Base-by-base conservation (phyloP, 2,113 vertebrate genomes). In the Elgaria multicarinata region DNA sequence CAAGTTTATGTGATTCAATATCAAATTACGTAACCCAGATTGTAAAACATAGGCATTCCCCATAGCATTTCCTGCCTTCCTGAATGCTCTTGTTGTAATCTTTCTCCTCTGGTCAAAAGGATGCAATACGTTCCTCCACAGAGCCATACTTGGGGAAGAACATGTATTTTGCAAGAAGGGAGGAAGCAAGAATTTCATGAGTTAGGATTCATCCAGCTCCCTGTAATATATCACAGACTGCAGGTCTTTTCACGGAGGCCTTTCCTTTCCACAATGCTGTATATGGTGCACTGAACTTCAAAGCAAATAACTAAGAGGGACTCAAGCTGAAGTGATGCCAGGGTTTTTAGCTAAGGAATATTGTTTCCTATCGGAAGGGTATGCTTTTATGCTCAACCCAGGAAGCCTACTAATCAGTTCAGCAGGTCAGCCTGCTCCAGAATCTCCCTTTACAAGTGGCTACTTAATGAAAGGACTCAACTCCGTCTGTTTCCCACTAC, bases 401-500 rank as follows among this genome's bases (percentile, higher is more conserved):
- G 28, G 39, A 87, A 36, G 55, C 64, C 31, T 75, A 55, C 79
- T n/a, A 78, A 0, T 44, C 4, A 1, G 42, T 91, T 88, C 77
- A 55, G n/a, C 16, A 50, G 39, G 10, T 76, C 67, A 90, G 22
- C 24, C 7, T 86, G 42, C 39, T 74, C 83, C 67, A 86, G 69
- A 90, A 90, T 28, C 78, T 82, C 67, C 9, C 42, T 33, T 90
- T 75, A 82, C 67, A 69, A 90, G 36, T 66, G 55, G 74, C n/a
- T 75, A 71, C 50, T 76, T 75, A 76, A 55, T 50, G 72, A 39
- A 53, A 67, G 31, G 26, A 39, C 33, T 42, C 55, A 76, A 76
- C 42, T 33, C 22, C 83, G 66, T 18, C 55, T 33, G 2, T 87
- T 55, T 53, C n/a, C 42, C 46, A 50, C 62, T 50, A 67, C 20